Evolutionary conservation across 2,797 vertebrate species (phyloP).

Genomic region (Poeciliopsis paucimaculata): DNA sequence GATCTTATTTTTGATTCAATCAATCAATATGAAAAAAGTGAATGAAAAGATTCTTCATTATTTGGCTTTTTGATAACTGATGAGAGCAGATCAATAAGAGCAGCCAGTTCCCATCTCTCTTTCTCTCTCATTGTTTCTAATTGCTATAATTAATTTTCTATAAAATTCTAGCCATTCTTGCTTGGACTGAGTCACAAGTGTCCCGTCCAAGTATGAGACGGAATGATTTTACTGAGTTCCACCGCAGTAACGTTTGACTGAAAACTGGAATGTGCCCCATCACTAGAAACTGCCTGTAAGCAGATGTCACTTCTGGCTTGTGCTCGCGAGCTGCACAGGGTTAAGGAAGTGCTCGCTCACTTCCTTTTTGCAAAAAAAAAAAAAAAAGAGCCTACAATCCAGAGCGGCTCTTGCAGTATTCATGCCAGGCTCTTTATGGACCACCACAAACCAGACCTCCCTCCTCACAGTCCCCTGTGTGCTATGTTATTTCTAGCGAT

Average conservation of each 20-base stretch:
- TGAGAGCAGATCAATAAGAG: background rate
- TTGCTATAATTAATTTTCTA: slow-evolving; percentile 3
- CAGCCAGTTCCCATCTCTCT: background rate
- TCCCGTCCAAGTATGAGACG: background rate
- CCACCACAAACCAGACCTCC: slow-evolving; percentile 67
- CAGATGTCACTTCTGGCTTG: slow-evolving; percentile 27
- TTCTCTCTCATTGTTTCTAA: background rate
- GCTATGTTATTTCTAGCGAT: slow-evolving; percentile 77
- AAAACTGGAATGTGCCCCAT: slow-evolving; percentile 27
- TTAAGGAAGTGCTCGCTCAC: slow-evolving; percentile 66
- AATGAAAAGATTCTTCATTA: background rate
- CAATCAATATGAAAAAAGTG: background rate
- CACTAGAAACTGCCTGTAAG: slow-evolving; percentile 27
- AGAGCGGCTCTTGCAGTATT: slow-evolving; percentile 72
- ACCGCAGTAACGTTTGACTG: background rate
- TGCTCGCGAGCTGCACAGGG: slow-evolving; percentile 15
- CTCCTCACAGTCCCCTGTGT: slow-evolving; percentile 64
- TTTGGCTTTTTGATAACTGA: background rate
- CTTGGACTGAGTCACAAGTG: background rate
- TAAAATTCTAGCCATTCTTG: background rate
- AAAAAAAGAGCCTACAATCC: slow-evolving; percentile 61
- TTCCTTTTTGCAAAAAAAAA: slow-evolving; percentile 72
- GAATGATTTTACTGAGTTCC: background rate
- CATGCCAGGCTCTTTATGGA: slow-evolving; percentile 70
- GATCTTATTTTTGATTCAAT: background rate